phyloP scores from a whole-genome alignment of 2,888 invertebrate genomes.

The Plusia festucae region DNA sequence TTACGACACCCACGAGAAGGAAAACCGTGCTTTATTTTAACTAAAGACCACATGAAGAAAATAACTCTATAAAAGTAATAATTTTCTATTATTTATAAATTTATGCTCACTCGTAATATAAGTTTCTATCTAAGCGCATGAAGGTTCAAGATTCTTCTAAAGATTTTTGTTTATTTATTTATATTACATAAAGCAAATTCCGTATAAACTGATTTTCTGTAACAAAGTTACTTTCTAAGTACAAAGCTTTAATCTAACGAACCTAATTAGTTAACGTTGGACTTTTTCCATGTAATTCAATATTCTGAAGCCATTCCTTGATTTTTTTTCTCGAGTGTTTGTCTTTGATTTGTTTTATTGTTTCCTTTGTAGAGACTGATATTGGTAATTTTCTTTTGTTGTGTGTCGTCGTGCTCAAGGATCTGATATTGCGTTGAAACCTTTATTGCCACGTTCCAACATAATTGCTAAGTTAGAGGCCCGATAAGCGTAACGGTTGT shows the following conservation, averaged over 20 bases:
- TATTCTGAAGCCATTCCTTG: conserved; percentile 36
- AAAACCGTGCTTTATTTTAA: background rate
- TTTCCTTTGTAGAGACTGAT: conserved; percentile 18
- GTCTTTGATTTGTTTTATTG: conserved; percentile 37
- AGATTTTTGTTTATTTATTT: background rate
- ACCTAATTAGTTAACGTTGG: conserved; percentile 27
- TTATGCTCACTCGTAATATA: background rate
- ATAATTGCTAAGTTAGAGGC: background rate
- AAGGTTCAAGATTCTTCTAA: background rate
- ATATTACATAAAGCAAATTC: background rate
- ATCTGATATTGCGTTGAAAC: conserved; percentile 2
- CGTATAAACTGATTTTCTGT: conserved; percentile 16
- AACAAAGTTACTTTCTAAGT: conserved; percentile 34
- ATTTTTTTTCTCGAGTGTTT: conserved; percentile 25
- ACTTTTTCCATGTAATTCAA: conserved; percentile 35
- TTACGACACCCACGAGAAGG: background rate
- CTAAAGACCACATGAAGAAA: background rate
- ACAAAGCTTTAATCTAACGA: conserved; percentile 14
- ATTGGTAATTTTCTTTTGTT: conserved; percentile 14
- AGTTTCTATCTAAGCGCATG: background rate
- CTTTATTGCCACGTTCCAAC: conserved; percentile 1
- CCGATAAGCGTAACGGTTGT: background rate
- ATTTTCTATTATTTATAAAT: background rate
- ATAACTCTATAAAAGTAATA: background rate
- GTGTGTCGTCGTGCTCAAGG: background rate